Percentiles rank a stretch among this genome's conserved stretches.
These are phyloP conservation scores for Zaprionus inermis DNA, from an alignment of 1,140 invertebrate genomes.

Conservation along the genomic window DNA sequence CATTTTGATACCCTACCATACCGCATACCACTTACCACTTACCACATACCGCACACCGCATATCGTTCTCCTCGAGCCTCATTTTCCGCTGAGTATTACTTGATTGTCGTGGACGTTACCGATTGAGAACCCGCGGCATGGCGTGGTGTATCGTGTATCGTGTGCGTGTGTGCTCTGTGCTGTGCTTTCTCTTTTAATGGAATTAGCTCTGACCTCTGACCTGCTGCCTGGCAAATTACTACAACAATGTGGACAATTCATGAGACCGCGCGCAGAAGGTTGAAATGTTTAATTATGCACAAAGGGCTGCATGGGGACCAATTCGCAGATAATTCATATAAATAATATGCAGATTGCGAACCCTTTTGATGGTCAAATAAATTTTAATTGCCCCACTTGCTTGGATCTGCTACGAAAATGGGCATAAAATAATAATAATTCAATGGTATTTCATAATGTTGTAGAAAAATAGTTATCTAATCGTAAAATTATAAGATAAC, in stretches of 20 bases:
- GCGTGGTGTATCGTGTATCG: not conserved
- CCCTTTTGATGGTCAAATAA: conserved; percentile 4
- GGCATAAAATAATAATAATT: not conserved
- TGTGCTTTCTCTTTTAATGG: conserved; percentile 50
- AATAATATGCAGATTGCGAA: conserved; percentile 2
- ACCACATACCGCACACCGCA: conserved; percentile 27
- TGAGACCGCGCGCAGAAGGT: conserved; percentile 36
- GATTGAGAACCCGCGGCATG: conserved; percentile 5
- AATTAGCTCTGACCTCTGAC: conserved; percentile 64
- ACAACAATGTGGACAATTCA: conserved; percentile 47
- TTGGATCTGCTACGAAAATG: not conserved
- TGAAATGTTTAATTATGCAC: conserved; percentile 68
- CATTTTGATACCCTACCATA: conserved; percentile 56
- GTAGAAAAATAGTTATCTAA: too few relatives aligned
- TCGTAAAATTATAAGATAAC: too few relatives aligned
- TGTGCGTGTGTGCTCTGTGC: not conserved
- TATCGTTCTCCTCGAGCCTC: conserved; percentile 22
- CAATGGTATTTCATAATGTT: too few relatives aligned
- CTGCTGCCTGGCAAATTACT: conserved; percentile 71
- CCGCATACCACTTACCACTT: conserved; percentile 38
- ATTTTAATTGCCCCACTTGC: conserved; percentile 17
- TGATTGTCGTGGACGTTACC: conserved; percentile 23
- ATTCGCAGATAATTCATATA: conserved; percentile 42
- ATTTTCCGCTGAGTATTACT: conserved; percentile 16
- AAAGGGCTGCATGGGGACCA: conserved; percentile 58